A percentile compares a stretch with the other conserved stretches of the same genome.
Evolutionary conservation across 2,113 vertebrate genomes (phyloP).

Genomic region (Sprattus sprattus): DNA sequence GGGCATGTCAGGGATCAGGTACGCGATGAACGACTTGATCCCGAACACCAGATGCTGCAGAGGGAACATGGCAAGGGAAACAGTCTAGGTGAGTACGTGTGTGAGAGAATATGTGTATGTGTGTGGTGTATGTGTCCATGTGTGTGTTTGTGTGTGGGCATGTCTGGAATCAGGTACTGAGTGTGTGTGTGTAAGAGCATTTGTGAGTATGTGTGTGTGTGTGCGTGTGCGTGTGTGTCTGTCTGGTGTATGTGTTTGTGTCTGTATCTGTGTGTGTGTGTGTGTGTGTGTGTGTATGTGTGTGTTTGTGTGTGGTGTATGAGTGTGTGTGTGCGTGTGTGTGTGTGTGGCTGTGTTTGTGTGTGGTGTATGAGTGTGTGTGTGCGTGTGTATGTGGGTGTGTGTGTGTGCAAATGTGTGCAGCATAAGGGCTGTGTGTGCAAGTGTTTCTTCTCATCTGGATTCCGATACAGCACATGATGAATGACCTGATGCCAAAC

Average conservation of each 20-base stretch:
- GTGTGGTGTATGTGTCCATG: neutral
- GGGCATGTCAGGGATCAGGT: conserved; percentile 64
- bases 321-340: neutral
- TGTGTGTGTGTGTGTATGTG: no score
- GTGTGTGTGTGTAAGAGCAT: neutral
- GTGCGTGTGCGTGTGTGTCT: neutral
- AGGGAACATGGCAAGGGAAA: neutral
- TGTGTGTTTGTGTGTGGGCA: neutral
- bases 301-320: no score
- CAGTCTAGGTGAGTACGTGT: neutral
- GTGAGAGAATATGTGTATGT: neutral
- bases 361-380: neutral
- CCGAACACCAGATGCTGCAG: neutral
- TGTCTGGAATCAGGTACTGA: neutral
- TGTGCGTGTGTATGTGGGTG: neutral
- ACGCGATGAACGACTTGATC: conserved; percentile 2
- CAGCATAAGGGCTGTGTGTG: neutral
- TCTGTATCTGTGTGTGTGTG: no score
- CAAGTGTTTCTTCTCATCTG: no score
- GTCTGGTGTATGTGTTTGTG: no score
- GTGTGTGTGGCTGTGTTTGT: neutral
- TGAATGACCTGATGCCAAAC: no score
- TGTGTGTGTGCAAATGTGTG: neutral
- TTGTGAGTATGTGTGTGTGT: neutral
- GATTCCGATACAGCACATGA: no score